Conservation (phyloP, 2,888 invertebrate species). For the Ormyrus pomaceus region DNA sequence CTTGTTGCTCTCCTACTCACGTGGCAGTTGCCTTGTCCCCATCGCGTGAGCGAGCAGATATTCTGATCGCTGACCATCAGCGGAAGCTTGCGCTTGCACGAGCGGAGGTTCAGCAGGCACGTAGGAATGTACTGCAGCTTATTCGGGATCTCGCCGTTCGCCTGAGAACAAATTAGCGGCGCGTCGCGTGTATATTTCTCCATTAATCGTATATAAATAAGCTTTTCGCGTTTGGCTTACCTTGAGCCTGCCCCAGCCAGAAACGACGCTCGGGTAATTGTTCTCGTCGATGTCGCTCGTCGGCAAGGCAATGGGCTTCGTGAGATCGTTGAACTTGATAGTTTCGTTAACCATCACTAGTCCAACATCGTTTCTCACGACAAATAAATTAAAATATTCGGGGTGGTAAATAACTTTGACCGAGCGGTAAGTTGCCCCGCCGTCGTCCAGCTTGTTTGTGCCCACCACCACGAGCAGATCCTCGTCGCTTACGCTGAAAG, state of each 20-base stretch:
- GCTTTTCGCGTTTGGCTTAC: conserved; percentile 12
- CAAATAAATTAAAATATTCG: neutral
- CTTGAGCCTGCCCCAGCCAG: conserved; percentile 33
- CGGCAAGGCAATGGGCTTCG: conserved; percentile 11
- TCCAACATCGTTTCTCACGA: conserved; percentile 31
- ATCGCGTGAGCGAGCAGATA: conserved; percentile 67
- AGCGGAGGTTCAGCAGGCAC: neutral
- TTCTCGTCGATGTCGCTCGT: neutral
- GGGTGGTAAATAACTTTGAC: conserved; percentile 9
- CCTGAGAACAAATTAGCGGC: neutral
- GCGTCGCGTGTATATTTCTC: neutral
- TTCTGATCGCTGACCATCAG: conserved; percentile 32
- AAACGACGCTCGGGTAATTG: conserved; percentile 12
- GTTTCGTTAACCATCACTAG: conserved; percentile 4
- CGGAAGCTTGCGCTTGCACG: neutral
- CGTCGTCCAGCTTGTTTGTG: neutral
- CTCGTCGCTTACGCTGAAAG: neutral
- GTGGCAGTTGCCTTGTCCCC: conserved; percentile 68
- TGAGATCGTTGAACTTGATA: neutral
- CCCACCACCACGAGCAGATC: conserved; percentile 12
- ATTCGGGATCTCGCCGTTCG: neutral
- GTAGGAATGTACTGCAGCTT: conserved; percentile 5
- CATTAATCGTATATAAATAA: neutral
- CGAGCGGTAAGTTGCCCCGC: neutral
- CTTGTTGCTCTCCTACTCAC: conserved; percentile 54